A percentile compares a stretch with the other conserved stretches of the same genome.
Evolutionary conservation across 2,113 vertebrate genomes (phyloP).

Genomic region (Onychorhynchus coronatus): DNA sequence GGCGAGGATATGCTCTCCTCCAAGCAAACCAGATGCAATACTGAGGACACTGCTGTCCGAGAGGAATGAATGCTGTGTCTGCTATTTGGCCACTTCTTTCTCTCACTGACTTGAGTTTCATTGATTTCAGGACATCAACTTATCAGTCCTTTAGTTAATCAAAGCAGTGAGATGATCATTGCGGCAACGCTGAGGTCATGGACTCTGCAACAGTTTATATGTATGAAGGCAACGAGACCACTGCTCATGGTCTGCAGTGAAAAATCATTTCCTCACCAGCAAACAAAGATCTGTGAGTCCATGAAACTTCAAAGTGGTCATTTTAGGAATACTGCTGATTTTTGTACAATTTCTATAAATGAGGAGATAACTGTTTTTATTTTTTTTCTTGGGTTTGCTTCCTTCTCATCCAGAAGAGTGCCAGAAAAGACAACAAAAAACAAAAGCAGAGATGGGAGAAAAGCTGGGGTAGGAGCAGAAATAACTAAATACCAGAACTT

Average conservation of each 20-base stretch:
- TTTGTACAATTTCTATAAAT: neutral
- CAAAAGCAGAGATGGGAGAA: neutral
- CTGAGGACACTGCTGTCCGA: neutral
- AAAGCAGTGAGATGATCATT: neutral
- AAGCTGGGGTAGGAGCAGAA: neutral
- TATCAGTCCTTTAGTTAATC: neutral
- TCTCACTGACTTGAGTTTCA: neutral
- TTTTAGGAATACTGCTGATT: neutral
- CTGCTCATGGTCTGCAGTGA: neutral
- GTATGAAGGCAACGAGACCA: neutral
- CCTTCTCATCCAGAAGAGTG: neutral
- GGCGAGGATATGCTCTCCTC: neutral
- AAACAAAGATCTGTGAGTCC: neutral
- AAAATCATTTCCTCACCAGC: neutral
- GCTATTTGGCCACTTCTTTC: neutral
- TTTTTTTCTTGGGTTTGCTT: neutral
- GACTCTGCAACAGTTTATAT: neutral
- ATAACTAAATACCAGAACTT: neutral
- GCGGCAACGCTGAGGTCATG: accelerated
- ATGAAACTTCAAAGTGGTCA: neutral
- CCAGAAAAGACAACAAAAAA: neutral
- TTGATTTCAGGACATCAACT: neutral
- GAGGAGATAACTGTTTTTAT: neutral
- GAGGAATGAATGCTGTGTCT: neutral
- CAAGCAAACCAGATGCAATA: neutral